Evolutionary conservation across 2,797 vertebrate species (phyloP), one percentile per base, ranked within the genome.

Genomic region (Enteromius anoplus): DNA sequence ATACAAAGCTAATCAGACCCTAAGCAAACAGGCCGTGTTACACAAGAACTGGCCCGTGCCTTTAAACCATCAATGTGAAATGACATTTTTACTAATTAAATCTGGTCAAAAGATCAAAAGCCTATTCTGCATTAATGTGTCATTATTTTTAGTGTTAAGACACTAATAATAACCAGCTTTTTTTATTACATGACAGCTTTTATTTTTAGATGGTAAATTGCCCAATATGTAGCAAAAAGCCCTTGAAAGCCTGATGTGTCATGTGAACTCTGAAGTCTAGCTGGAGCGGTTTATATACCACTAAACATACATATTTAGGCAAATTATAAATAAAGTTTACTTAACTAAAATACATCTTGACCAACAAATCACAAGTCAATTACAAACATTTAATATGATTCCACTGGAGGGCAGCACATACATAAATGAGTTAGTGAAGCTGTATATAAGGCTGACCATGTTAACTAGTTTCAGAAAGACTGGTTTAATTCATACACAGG

Each of bases 361-460:
- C 26, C 21, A 47, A 58, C 8, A 53, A 58, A n/a, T 60, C 78
- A 29, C 37, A 69, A 21, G 5, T 6, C 12, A 14, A 29, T 29
- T 26, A 6, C 23, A 21, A 47, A 34, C 17, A 15, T 64, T 19
- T 42, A 49, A 70, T 32, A 9, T 17, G 32, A 8, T 15, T 85
- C 90, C 94, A 93, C 92, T 89, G 92, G 92, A 75, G 77, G 26
- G 91, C 60, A 92, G 89, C 90, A 93, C 89, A 91, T 80, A 49
- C 80, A 71, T 58, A 85, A 80, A 58, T 69, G 14, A 66, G 75
- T n/a, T 11, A 68, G 75, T 60, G 5, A 71, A 76, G 65, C 40
- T 9, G 65, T 58, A 7, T 12, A 15, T 75, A 58, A 65, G 60
- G 62, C 26, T 12, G 2, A 4, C 5, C 49, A 4, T 47, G 7